Evolutionary conservation across 1,140 invertebrate species (phyloP), one percentile per base, ranked within the genome.

Genomic region (Formica exsecta): DNA sequence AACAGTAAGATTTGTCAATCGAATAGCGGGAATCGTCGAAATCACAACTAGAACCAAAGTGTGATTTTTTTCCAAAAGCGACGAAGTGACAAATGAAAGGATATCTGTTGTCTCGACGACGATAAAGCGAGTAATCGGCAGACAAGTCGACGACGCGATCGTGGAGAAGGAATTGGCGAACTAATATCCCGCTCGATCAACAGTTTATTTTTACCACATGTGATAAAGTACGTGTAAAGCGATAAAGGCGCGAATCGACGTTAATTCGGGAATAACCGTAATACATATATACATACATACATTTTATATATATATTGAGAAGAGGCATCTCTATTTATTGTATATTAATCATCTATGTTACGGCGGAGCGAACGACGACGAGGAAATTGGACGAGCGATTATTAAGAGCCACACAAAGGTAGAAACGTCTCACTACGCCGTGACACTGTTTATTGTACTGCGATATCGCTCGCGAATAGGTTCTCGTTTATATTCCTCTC

Each of bases 371-470:
- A 54, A 88, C 25, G 61, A 77, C 54, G 57, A 71, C 32, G 61
- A 38, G 13, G 44, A 62, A 32, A 29, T 36, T 32, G 61, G 11
- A 51, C 41, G 41, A 13, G 29, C 32, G 32, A 64, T 59, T 16
- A 7, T 19, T 64, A 5, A 7, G 5, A 36, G 70, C 54, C 91
- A 90, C 91, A 90, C 41, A 44, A 44, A 11, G 9, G 41, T 44
- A 44, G 41, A 44, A 11, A 44, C 11, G 9, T 44, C 1, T 44
- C 41, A 3, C 41, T 44, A 44, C 38, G 38, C 92, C 89, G 92
- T 88, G 94, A 94, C 93, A 94, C 93, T 93, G 93, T 94, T 93
- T 92, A 93, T 92, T 90, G 89, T 44, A 44, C 1, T 11, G 9
- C 41, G 41, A 44, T 90, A 87, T 92, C 91, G 88, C 76, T 89